Evolutionary conservation across 2,888 invertebrate species (phyloP), one percentile per base, ranked within the genome.

Genomic region (Gari tellinella): DNA sequence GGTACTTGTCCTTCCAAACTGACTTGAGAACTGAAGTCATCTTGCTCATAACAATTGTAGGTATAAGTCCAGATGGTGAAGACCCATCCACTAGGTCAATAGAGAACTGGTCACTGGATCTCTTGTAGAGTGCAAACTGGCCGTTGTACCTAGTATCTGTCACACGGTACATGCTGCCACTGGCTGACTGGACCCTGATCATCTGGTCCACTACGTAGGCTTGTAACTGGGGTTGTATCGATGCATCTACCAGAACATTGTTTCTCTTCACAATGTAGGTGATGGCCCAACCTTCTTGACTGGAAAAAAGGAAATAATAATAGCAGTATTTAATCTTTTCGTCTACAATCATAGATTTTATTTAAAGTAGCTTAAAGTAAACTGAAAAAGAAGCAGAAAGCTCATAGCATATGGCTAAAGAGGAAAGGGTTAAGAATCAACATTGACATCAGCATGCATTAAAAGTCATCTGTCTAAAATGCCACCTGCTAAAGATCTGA

Each of bases 101-200:
- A 7, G 52, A 23, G 48, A 78, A 78, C 63, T 66, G 69, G 49
- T 78, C 69, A 12, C 21, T 23, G 12, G 56, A 69, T 37, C 63
- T 72, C 45, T 49, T 40, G 65, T 57, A 77, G 8, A 61, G 62
- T 26, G 23, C 26, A 49, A 65, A 64, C 37, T 51, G 49, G 38
- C 73, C 73, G 25, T 60, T 55, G 23, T 48, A 55, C 10, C 61
- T 49, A 0, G 75, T 70, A 4, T 46, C 43, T 5, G 19, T 15
- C 0, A 68, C 68, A 4, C 5, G 45, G 60, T 81, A 81, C 15
- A 46, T 43, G 41, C 51, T 58, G n/a, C 74, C 40, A 15, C 69
- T 57, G 17, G 77, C 67, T 51, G 75, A 63, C 0, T 65, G 67
- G 45, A 82, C 75, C 46, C 69, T 66, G 10, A 83, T 48, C 4